Percentiles rank a stretch among this genome's conserved stretches.
Conservation (phyloP, 2,113 vertebrate species). For the Felis chaus region DNA sequence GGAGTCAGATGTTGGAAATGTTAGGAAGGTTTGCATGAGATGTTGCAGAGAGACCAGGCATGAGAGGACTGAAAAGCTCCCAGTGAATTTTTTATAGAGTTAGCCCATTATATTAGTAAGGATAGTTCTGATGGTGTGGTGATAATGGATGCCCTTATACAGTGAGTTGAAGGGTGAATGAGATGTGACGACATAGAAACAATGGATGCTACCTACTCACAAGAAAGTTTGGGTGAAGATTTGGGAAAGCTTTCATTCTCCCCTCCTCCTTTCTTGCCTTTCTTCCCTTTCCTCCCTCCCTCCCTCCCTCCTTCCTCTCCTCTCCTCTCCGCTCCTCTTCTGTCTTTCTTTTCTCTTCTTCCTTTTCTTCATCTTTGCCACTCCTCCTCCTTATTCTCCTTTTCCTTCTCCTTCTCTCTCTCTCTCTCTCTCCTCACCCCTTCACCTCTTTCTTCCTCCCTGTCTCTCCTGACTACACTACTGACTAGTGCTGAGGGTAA, state of each 20-base stretch:
- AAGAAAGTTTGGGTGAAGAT: neutral
- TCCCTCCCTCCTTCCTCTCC: accelerated
- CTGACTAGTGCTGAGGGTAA: neutral
- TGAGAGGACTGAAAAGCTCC: neutral
- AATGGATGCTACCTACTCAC: neutral
- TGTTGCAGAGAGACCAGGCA: neutral
- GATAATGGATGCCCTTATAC: neutral
- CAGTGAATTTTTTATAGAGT: neutral
- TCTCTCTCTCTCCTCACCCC: too few species aligned
- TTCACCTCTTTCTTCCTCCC: too few species aligned
- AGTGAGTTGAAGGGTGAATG: too few species aligned
- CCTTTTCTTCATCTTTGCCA: too few species aligned
- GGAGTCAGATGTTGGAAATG: neutral
- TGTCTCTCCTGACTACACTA: neutral
- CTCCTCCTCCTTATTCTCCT: too few species aligned
- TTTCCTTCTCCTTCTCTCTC: too few species aligned
- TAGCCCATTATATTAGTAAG: neutral
- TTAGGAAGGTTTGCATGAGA: neutral
- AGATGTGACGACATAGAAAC: neutral
- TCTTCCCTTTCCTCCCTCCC: neutral
- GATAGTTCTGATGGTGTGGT: neutral
- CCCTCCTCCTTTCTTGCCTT: neutral
- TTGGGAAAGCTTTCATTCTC: neutral
- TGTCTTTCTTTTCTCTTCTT: accelerated
- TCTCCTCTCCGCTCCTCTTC: accelerated